These are phyloP conservation scores for Clarias pachynema DNA, from an alignment of 2,797 vertebrate genomes.

Conservation along the genomic window DNA sequence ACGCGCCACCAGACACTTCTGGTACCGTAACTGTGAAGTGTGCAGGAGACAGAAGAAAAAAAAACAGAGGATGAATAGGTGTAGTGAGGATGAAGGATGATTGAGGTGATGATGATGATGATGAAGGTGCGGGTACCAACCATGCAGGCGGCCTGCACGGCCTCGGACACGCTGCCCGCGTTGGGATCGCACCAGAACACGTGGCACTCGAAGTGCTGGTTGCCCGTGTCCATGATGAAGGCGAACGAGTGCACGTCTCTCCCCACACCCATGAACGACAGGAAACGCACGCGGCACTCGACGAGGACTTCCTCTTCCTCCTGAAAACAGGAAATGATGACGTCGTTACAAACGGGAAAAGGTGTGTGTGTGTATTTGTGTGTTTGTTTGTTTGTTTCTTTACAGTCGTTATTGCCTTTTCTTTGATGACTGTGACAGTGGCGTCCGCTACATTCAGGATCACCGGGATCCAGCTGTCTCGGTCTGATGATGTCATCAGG, in stretches of 20 bases:
- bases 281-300: constrained; percentile 95
- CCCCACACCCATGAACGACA: constrained; percentile 97
- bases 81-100: background rate
- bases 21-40: constrained; percentile 87
- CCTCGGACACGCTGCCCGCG: constrained; percentile 90
- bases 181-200: constrained; percentile 97
- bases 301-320: constrained; percentile 89
- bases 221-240: constrained; percentile 95
- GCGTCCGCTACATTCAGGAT: constrained; percentile 95
- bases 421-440: constrained; percentile 94
- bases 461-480: constrained; percentile 90
- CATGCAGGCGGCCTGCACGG: constrained; percentile 97
- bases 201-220: constrained; percentile 93
- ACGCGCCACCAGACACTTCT: constrained; percentile 96
- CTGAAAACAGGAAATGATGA: constrained; percentile 61
- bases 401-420: constrained; percentile 75
- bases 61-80: background rate
- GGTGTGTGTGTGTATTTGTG: background rate
- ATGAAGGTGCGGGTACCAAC: constrained; percentile 73
- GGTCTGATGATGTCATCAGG: constrained; percentile 80
- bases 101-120: too few species aligned
- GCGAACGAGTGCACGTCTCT: constrained; percentile 90
- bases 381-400: background rate
- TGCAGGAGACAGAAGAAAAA: constrained; percentile 9
- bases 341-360: background rate